A percentile compares a stretch with the other conserved stretches of the same genome.
Evolutionary conservation across 2,888 invertebrate genomes (phyloP).

Genomic region (Hirtodrosophila alboralis): DNA sequence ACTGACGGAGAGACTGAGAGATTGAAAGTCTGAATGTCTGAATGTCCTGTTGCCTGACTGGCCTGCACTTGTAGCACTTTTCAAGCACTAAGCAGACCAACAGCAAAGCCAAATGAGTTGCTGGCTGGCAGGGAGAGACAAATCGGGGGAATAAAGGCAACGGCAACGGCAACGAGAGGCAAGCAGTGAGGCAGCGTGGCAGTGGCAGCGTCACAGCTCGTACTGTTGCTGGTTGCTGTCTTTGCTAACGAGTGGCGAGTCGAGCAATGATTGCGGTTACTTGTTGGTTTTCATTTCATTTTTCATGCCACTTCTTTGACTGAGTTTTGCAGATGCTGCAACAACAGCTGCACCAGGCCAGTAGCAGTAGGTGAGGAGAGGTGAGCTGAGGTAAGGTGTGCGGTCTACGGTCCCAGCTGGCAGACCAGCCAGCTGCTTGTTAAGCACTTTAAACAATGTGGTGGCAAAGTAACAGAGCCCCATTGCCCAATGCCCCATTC

Average conservation of each 20-base stretch:
- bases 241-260: constrained; percentile 73
- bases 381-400: constrained; percentile 9
- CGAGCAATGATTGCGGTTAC: constrained; percentile 76
- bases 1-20: constrained; percentile 12
- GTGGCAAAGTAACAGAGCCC: constrained; percentile 22
- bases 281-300: constrained; percentile 77
- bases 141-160: too few relatives aligned
- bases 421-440: constrained; percentile 59
- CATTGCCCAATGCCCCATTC: background rate
- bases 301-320: constrained; percentile 71
- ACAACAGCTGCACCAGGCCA: background rate
- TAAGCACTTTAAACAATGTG: constrained; percentile 79
- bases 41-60: constrained; percentile 34
- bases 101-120: constrained; percentile 73
- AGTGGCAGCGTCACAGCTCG: constrained; percentile 1
- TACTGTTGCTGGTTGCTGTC: constrained; percentile 14
- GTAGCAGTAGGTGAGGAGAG: constrained; percentile 24
- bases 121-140: constrained; percentile 1
- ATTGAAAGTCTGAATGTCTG: constrained; percentile 13
- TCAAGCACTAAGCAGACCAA: constrained; percentile 54
- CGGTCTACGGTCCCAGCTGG: too few relatives aligned
- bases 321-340: constrained; percentile 16
- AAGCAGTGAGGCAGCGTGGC: background rate
- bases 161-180: background rate
- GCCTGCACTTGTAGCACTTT: constrained; percentile 64